These are phyloP conservation scores for Amazona finschi DNA, from an alignment of 2,797 vertebrate species.

Conservation along the genomic window DNA sequence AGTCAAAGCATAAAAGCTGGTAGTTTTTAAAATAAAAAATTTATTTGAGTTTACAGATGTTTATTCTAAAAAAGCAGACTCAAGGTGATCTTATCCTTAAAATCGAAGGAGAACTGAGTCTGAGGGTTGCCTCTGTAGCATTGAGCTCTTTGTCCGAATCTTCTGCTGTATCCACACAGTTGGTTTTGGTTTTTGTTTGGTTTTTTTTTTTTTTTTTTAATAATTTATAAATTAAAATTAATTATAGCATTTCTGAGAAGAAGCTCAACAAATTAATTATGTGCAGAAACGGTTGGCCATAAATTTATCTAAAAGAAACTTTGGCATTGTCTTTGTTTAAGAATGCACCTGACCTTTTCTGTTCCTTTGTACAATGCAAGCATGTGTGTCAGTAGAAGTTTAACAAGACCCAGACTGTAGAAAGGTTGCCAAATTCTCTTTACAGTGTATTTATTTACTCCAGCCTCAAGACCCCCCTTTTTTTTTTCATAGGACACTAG, in stretches of 20 bases:
- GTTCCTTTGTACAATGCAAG: neutral
- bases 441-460: neutral
- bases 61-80: neutral
- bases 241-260: slow-evolving; percentile 32
- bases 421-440: slow-evolving; percentile 22
- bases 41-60: neutral
- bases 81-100: neutral
- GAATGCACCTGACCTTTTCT: slow-evolving; percentile 54
- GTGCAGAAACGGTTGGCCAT: neutral
- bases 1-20: neutral
- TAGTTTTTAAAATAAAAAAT: neutral
- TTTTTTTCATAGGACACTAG: neutral
- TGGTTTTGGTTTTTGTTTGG: no score
- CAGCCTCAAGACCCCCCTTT: neutral
- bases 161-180: neutral
- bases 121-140: neutral
- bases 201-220: neutral
- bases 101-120: neutral
- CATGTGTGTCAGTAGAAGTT: neutral
- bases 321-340: slow-evolving; percentile 22
- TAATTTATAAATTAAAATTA: slow-evolving; percentile 22
- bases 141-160: neutral
- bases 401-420: slow-evolving; percentile 38
- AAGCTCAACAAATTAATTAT: neutral
- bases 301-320: slow-evolving; percentile 28